Conservation (phyloP, 2,113 vertebrate genomes). For the Mixornis gularis region DNA sequence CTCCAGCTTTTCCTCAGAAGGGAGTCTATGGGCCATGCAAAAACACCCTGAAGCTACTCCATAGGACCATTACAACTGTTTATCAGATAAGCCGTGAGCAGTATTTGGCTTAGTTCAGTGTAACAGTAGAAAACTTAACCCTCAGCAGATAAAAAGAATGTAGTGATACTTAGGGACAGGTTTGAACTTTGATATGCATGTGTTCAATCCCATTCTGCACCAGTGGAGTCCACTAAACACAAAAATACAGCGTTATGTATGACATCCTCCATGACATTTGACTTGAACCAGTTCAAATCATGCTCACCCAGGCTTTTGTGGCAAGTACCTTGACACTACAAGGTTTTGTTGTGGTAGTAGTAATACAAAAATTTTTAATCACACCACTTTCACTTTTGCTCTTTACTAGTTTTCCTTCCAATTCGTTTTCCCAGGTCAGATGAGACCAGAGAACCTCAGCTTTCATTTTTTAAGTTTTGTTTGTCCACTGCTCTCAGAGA, state of each 20-base stretch:
- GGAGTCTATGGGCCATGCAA: neutral
- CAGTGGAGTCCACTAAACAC: neutral
- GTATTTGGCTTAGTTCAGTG: neutral
- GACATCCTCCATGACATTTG: neutral
- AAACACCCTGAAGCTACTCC: neutral
- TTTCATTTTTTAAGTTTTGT: neutral
- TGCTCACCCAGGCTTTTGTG: neutral
- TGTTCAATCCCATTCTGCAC: neutral
- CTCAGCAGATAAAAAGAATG: neutral
- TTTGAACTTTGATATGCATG: neutral
- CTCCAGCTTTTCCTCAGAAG: neutral
- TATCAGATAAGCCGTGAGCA: slow-evolving; percentile 13
- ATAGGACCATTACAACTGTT: neutral
- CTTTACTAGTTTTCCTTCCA: neutral
- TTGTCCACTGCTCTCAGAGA: neutral
- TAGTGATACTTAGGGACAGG: neutral
- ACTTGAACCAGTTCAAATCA: neutral
- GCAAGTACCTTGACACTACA: neutral
- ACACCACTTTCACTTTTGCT: neutral
- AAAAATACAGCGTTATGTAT: neutral
- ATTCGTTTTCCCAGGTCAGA: neutral
- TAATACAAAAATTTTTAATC: neutral
- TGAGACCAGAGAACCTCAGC: neutral
- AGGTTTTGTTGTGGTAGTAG: neutral
- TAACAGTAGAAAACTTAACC: neutral